Base-by-base conservation (phyloP, 2,797 vertebrate genomes). In the Paguma larvata region DNA sequence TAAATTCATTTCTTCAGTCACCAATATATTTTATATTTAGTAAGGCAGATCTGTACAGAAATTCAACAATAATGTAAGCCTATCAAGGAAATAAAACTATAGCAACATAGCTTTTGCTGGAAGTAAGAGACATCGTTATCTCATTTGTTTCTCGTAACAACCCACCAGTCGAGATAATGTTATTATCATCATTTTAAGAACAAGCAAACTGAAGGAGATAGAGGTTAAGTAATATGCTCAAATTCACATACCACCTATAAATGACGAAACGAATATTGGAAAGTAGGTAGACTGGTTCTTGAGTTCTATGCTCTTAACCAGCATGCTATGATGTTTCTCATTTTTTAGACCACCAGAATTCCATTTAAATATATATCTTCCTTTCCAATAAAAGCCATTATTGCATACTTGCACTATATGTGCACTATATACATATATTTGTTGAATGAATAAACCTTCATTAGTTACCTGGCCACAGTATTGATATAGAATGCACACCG, bases 321-420 rank as follows among this genome's bases (percentile, higher is more conserved):
- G 19, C 44, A 70, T 1, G 27, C 0, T 16, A 19, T 67, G 0
- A 7, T 46, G 0, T 4, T 6, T 73, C 23, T 51, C 15, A 27
- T 13, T 34, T 27, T 32, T 75, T 56, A 41, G 12, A 30, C 23
- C 44, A 41, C 11, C 65, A 27, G 16, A 62, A 75, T 51, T 84
- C 23, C 5, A 89, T 59, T 32, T 65, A 59, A 51, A 75, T 70
- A 27, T 19, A 63, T 86, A 91, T 56, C 1, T 38, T 62, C 3
- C 30, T 79, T 48, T 82, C 12, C 32, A 65, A 18, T 73, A 38
- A 63, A 79, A 10, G 38, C 12, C 21, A 77, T 18, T 86, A 27
- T 23, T 56, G 10, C 30, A 46, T 80, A 27, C 30, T 68, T 12
- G 32, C 18, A 59, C 23, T 91, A 85, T 56, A 7, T 83, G 14